Evolutionary conservation across 1,140 invertebrate genomes (phyloP), one percentile per base, ranked within the genome.

Genomic region (Popillia japonica): DNA sequence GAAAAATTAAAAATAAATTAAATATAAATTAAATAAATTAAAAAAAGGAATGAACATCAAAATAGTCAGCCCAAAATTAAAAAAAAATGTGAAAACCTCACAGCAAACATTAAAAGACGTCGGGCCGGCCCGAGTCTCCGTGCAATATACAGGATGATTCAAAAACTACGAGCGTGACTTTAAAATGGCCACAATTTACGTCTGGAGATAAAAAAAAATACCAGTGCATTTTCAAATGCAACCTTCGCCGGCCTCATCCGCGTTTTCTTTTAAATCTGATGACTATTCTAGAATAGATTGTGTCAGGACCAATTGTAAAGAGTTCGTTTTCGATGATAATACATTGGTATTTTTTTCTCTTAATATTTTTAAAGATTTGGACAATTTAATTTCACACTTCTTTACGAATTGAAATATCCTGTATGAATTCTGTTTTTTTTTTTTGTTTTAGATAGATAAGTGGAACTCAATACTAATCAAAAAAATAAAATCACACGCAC

Each of bases 381-480:
- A 23, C 61, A 64, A 64, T 64, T 64, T 64, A 64, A 64, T 27
- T 27, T 64, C 61, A 64, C 61, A 64, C 61, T 20, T 23, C 22
- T n/a, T n/a, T n/a, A n/a, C 6, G n/a, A 27, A 27, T 64, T 64
- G 61, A 64, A 22, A 64, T 27, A 64, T 64, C 61, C 61, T 64
- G 61, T 64, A 64, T 64, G 17, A 23, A n/a, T n/a, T n/a, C n/a
- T n/a, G n/a, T n/a, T n/a, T n/a, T n/a, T n/a, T n/a, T 64, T 64
- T 23, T 61, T 64, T 64, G 10, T 40, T 73, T 73, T 73, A 40
- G 40, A 64, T 76, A 76, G n/a, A 84, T 83, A 83, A 82, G 84
- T 85, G 84, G 76, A 85, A 84, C 84, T 85, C 84, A 85, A 84
- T 85, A 84, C 82, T 83, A 84, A 85, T 82, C 81, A 84, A 85